Conservation (phyloP, 92 coral and sea anemone species). For the Parazoanthus atlanticus region DNA sequence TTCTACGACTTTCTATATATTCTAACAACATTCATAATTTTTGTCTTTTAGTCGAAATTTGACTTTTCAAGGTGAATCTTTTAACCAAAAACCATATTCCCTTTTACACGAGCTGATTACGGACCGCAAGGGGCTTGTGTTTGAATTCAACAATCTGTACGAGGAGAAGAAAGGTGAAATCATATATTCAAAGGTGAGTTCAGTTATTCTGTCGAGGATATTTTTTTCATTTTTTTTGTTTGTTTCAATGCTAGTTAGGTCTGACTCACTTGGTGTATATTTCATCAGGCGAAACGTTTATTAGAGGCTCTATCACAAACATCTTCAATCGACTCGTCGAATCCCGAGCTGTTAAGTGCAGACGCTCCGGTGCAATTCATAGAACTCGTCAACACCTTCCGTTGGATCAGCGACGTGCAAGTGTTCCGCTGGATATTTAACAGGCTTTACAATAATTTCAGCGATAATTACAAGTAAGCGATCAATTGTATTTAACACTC, state of each 20-base stretch:
- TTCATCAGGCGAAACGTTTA: conserved; percentile 11
- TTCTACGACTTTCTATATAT: neutral
- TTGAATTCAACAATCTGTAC: conserved; percentile 18
- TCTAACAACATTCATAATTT: neutral
- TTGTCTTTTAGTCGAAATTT: conserved; percentile 25
- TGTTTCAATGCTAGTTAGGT: neutral
- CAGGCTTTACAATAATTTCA: neutral
- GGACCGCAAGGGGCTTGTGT: conserved; percentile 11
- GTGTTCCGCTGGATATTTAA: neutral
- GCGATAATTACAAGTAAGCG: neutral
- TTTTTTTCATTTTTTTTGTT: too few species aligned
- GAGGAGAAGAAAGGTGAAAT: neutral
- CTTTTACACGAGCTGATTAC: neutral
- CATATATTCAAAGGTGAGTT: conserved; percentile 15
- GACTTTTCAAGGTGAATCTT: conserved; percentile 10
- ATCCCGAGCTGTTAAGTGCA: conserved; percentile 15
- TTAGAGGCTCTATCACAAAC: neutral
- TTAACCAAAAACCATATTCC: neutral
- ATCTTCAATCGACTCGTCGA: conserved; percentile 3
- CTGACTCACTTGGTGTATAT: neutral
- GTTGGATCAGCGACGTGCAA: neutral
- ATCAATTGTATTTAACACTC: too few species aligned
- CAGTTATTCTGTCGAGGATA: too few species aligned
- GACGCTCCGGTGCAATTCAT: conserved; percentile 26
- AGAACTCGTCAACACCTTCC: conserved; percentile 37